Evolutionary conservation across 1,140 invertebrate species (phyloP).

Genomic region (Scaptomyza hsui): DNA sequence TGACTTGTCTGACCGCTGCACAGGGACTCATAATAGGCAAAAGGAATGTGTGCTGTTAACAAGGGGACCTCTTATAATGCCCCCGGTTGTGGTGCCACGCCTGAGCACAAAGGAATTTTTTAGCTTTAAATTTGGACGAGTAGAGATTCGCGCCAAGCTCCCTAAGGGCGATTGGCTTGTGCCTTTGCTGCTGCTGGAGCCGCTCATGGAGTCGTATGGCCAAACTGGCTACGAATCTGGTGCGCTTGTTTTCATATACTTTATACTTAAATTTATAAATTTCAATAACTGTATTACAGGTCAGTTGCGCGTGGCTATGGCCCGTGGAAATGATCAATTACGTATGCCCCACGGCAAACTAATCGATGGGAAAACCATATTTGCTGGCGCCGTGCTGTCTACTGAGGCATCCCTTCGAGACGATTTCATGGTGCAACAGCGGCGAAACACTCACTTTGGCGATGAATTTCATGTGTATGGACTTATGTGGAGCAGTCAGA

Average conservation of each 20-base stretch:
- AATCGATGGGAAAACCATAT: conserved; percentile 68
- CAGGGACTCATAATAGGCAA: conserved; percentile 54
- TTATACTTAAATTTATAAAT: conserved; percentile 83
- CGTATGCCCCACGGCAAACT: conserved; percentile 67
- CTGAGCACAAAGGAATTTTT: conserved; percentile 62
- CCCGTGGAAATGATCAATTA: conserved; percentile 84
- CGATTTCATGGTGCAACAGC: conserved; percentile 56
- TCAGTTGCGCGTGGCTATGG: conserved; percentile 84
- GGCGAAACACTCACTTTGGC: conserved; percentile 77
- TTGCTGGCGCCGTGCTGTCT: conserved; percentile 79
- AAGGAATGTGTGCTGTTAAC: conserved; percentile 54
- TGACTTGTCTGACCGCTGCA: conserved; percentile 63
- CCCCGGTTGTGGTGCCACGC: conserved; percentile 58
- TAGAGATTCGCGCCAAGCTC: conserved; percentile 60
- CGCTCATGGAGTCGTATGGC: conserved; percentile 58
- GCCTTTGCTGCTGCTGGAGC: conserved; percentile 74
- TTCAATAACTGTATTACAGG: conserved; percentile 84
- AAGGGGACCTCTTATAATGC: conserved; percentile 63
- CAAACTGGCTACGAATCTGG: conserved; percentile 68
- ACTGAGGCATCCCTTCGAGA: conserved; percentile 59
- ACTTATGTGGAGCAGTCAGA: conserved; percentile 86
- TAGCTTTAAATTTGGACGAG: conserved; percentile 63
- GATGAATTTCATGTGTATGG: conserved; percentile 87
- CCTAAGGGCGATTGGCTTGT: conserved; percentile 66
- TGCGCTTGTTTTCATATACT: background rate